Base-by-base conservation (phyloP, 2,113 vertebrate genomes). In the Podiceps cristatus region DNA sequence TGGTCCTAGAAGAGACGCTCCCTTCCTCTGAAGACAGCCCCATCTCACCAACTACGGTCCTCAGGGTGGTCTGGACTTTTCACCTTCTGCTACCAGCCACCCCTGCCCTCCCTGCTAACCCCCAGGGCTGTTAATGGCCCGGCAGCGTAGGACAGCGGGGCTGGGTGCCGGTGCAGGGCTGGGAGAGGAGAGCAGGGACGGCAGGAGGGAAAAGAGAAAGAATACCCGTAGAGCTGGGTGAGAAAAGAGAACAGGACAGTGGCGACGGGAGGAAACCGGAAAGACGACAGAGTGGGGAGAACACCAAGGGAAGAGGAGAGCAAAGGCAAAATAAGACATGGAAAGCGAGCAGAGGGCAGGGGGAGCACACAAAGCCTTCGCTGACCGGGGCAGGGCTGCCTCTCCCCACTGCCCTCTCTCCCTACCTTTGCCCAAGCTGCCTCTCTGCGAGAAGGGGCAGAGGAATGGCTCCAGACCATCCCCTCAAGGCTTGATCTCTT, bases 211-310 rank as follows among this genome's bases (percentile, higher is more conserved):
- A 62, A 77, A 53, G 0, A 19, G 45, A 37, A 89, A 35, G 11
- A 33, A 5, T 0, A 4, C 2, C 6, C 5, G 20, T 22, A n/a
- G 3, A 25, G 49, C 0, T 56, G 78, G 40, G 29, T 9, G 31
- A 45, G 60, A 50, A 49, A 35, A 63, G 31, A 74, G 31, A 69
- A 35, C 0, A 55, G 59, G 42, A 37, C 40, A 80, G 53, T 1
- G 8, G 28, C 29, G 10, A 27, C 0, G 18, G 58, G 13, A 12
- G 25, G 68, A 11, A 59, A 9, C 24, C 42, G 45, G 45, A n/a
- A 56, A 67, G 18, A 5, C 12, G 64, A 53, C 0, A 14, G 16
- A 81, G 33, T 44, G 28, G 52, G 69, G 63, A 52, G 29, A 59
- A 55, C 62, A 68, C 18, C 53, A 50, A 47, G 45, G 45, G 71